phyloP scores from a whole-genome alignment of 2,888 invertebrate species.

The Drosophila limbata region DNA sequence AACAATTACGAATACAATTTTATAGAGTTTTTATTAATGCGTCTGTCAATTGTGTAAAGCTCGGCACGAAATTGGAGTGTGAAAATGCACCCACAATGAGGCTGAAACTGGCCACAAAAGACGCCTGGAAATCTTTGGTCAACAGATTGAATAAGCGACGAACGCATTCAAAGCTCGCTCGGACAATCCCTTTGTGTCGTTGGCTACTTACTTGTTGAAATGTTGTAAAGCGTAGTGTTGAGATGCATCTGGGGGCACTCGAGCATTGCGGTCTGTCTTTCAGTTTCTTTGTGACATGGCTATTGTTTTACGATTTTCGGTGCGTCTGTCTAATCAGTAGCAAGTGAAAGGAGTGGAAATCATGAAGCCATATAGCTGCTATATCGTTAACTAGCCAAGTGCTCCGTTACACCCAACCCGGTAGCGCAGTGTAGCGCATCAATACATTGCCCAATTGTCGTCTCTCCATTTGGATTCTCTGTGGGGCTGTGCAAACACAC shows the following conservation, averaged over 20 bases:
- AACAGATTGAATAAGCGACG: slow-evolving; percentile 70
- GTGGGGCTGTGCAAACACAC: slow-evolving; percentile 12
- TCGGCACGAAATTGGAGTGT: slow-evolving; percentile 74
- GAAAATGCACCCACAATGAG: slow-evolving; percentile 75
- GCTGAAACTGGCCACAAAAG: slow-evolving; percentile 53
- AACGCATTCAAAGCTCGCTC: slow-evolving; percentile 21
- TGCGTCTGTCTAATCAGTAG: slow-evolving; percentile 67
- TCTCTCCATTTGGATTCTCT: slow-evolving; percentile 41
- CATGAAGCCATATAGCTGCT: slow-evolving; percentile 75
- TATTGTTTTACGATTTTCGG: slow-evolving; percentile 56
- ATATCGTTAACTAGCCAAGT: slow-evolving; percentile 72
- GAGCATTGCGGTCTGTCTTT: slow-evolving; percentile 58
- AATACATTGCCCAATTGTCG: slow-evolving; percentile 53
- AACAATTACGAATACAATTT: slow-evolving; percentile 49
- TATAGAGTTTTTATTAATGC: slow-evolving; percentile 31
- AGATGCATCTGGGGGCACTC: slow-evolving; percentile 61
- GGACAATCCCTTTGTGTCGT: slow-evolving; percentile 61
- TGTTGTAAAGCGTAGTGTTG: slow-evolving; percentile 10
- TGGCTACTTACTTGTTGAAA: slow-evolving; percentile 25
- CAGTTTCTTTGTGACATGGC: slow-evolving; percentile 43
- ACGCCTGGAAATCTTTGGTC: slow-evolving; percentile 65
- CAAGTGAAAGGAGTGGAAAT: slow-evolving; percentile 73
- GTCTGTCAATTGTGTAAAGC: slow-evolving; percentile 48
- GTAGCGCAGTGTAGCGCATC: slow-evolving; percentile 73
- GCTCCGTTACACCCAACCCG: slow-evolving; percentile 77